Percentiles rank a stretch among this genome's conserved stretches.
These are phyloP conservation scores for Lissonota sp. DNA, from an alignment of 2,888 invertebrate genomes.

Conservation along the genomic window DNA sequence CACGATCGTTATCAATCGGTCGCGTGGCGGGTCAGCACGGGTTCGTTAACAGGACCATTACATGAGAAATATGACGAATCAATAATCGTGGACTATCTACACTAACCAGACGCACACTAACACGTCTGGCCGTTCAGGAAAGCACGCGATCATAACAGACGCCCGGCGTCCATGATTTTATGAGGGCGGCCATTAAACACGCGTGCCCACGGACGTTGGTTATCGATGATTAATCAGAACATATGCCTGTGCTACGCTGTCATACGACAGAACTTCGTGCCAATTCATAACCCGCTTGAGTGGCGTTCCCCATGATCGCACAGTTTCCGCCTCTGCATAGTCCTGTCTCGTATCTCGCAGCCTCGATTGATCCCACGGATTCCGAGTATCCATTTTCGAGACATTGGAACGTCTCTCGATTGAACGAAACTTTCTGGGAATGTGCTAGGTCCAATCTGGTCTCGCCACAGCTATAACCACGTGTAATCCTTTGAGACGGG, in stretches of 20 bases:
- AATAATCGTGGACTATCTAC: conserved; percentile 69
- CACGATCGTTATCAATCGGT: conserved; percentile 63
- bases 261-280: conserved; percentile 55
- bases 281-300: conserved; percentile 39
- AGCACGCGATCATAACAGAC: conserved; percentile 45
- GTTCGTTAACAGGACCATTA: conserved; percentile 72
- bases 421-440: too few species aligned
- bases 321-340: not conserved
- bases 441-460: too few species aligned
- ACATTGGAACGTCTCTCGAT: too few species aligned
- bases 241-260: conserved; percentile 55
- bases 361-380: conserved; percentile 15
- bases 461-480: not conserved
- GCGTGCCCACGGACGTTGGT: conserved; percentile 65
- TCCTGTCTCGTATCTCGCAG: not conserved
- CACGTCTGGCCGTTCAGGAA: conserved; percentile 16
- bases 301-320: conserved; percentile 11
- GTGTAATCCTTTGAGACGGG: conserved; percentile 21
- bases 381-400: not conserved
- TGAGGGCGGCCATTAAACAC: conserved; percentile 70
- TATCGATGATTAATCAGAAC: conserved; percentile 75
- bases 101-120: too few species aligned
- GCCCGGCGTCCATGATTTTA: conserved; percentile 69
- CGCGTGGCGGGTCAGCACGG: conserved; percentile 46
- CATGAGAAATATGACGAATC: conserved; percentile 75